Base-by-base conservation (phyloP, 2,797 vertebrate species). In the Anabas testudineus region DNA sequence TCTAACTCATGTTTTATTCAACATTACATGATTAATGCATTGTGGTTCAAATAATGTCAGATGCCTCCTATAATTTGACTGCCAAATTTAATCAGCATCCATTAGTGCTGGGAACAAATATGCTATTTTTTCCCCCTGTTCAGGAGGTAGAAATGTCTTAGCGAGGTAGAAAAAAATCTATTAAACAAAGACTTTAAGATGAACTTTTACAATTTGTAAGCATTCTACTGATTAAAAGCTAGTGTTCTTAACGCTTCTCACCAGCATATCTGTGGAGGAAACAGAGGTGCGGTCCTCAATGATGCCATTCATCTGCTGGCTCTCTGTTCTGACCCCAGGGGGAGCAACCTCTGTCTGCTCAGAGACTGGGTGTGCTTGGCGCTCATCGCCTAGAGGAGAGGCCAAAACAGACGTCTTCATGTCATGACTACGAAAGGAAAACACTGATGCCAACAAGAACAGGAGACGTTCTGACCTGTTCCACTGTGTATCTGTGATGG, bases 221-320 rank as follows among this genome's bases (percentile, higher is more conserved):
- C n/a, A n/a, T n/a, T n/a, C n/a, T n/a, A n/a, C 10, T 24, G 16
- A 24, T 45, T 4, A 41, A 52, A 2, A 59, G 28, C 12, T 15
- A 10, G 24, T 3, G 14, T 12, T 42, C 28, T 18, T 0, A 15
- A 51, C 34, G 12, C 32, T 21, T 61, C 89, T 81, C 94, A 99
- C 98, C 96, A 98, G 91, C 76, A 98, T 95, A 87, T 99, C 97
- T 6, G 94, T 92, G 15, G 97, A 98, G 4, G 97, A 99, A 71
- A 98, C 91, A 8, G 97, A 99, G 0, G 95, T 94, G 21, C 95
- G 94, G 30, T 99, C 97, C 53, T 98, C 97, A 3, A 96, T 87
- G 86, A 97, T 94, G 54, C 97, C 98, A 0, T 99, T 99, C 82
- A 96, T 93, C 90, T 98, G 97, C 67, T 93, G 84, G 14, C 83